These are phyloP conservation scores for Drosophila mayri DNA, from an alignment of 1,140 invertebrate species.

Conservation along the genomic window DNA sequence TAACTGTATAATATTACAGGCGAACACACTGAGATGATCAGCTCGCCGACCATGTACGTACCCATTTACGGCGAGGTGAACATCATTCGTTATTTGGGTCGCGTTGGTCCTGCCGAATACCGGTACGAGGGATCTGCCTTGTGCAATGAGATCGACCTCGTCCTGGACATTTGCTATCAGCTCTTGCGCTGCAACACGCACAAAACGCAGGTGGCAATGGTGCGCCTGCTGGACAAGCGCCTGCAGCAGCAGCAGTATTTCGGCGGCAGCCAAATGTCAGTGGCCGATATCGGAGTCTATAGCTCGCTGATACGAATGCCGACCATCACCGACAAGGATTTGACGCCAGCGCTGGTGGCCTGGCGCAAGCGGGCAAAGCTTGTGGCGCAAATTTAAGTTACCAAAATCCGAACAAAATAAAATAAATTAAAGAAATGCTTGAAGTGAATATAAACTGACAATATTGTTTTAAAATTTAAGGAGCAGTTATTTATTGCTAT, in stretches of 20 bases:
- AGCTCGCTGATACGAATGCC: constrained; percentile 80
- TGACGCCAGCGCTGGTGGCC: constrained; percentile 72
- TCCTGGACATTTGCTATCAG: constrained; percentile 84
- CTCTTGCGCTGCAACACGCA: constrained; percentile 75
- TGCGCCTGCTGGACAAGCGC: constrained; percentile 70
- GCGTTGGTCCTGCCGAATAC: constrained; percentile 77
- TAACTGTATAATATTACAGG: constrained; percentile 27
- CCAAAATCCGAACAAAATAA: constrained; percentile 38
- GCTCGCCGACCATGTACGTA: constrained; percentile 83
- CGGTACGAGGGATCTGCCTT: constrained; percentile 73
- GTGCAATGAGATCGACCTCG: constrained; percentile 80
- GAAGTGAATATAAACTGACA: not conserved
- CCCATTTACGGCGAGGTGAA: constrained; percentile 84
- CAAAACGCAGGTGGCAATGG: constrained; percentile 72
- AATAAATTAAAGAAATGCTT: constrained; percentile 23
- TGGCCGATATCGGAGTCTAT: constrained; percentile 80
- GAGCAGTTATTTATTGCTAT: not conserved
- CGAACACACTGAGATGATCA: constrained; percentile 84
- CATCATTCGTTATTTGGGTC: constrained; percentile 81
- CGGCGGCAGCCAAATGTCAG: constrained; percentile 73
- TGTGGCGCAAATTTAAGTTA: constrained; percentile 65
- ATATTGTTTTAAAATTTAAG: not conserved
- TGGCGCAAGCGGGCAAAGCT: constrained; percentile 78
- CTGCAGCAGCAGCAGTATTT: constrained; percentile 78
- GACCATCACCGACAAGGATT: constrained; percentile 70